Base-by-base conservation (phyloP, 2,113 vertebrate species). In the Dascyllus trimaculatus region DNA sequence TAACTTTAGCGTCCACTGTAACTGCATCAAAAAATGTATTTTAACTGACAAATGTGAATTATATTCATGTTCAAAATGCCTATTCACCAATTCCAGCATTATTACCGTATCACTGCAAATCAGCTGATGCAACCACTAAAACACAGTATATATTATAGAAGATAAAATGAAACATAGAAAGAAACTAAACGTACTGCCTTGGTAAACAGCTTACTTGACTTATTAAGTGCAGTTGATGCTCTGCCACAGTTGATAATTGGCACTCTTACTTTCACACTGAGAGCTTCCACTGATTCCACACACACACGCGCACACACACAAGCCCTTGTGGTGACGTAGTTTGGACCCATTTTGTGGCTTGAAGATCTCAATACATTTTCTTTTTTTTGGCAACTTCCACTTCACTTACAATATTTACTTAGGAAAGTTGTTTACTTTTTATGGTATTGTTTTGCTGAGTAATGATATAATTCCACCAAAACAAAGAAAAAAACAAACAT, bases 301-400 rank as follows among this genome's bases (percentile, higher is more conserved):
- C 38, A 53, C 54, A 43, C 14, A 82, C 26, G 15, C 38, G 49
- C 54, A 43, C 14, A 25, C 45, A 70, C 24, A 26, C 29, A 49
- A 21, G 22, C 48, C 58, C 58, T 59, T 29, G 1, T 24, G 43
- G 45, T 52, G 56, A 62, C 60, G 59, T 35, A 68, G 18, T 58
- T 71, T 78, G 81, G 77, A 86, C 78, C 79, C 81, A 76, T 40
- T 75, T 51, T 71, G 57, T 70, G 60, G 53, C 54, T 77, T 66
- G 1, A 66, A 74, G 43, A 1, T 69, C 24, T 62, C 22, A 53
- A 49, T 62, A 26, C 67, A 40, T 26, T 68, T 60, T 63, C 5
- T 24, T 60, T 32, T 92, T 87, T 92, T 90, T 90, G 90, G 87
- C 88, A 90, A 88, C 38, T 78, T 68, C 1, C 29, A 60, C 61